Conservation (phyloP, 1,140 invertebrate genomes). For the Pogonomyrmex californicus region DNA sequence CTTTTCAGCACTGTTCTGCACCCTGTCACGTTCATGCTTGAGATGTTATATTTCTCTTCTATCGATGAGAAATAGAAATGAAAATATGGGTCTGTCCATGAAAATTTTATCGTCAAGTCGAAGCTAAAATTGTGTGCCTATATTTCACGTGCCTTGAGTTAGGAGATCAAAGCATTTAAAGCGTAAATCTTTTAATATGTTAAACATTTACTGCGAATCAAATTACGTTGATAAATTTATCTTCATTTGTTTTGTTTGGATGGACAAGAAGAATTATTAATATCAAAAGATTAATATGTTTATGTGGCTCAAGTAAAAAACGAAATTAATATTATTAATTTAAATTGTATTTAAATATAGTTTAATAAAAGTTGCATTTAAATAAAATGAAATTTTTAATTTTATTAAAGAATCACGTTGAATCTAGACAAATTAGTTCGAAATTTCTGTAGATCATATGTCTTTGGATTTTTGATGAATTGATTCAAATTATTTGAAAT, state of each 20-base stretch:
- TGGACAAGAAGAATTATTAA: neutral
- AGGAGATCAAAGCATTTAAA: neutral
- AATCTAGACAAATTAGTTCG: too few relatives aligned
- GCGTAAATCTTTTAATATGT: neutral
- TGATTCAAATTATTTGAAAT: too few relatives aligned
- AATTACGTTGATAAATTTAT: neutral
- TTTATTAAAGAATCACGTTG: too few relatives aligned
- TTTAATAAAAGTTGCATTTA: too few relatives aligned
- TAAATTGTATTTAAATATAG: too few relatives aligned
- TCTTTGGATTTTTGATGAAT: too few relatives aligned
- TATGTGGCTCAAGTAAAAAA: neutral
- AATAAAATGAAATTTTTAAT: too few relatives aligned
- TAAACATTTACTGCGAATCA: neutral
- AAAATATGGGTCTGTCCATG: slow-evolving; percentile 16
- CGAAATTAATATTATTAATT: too few relatives aligned
- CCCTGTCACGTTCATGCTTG: slow-evolving; percentile 21
- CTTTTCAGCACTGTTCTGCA: slow-evolving; percentile 28
- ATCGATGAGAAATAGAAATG: neutral
- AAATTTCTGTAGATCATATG: too few relatives aligned
- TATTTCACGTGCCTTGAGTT: neutral
- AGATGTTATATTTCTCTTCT: slow-evolving; percentile 25
- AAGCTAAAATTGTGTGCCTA: neutral
- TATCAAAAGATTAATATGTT: neutral
- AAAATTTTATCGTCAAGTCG: neutral
- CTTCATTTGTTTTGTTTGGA: neutral